These are phyloP conservation scores for Syngnathus scovelli DNA, from an alignment of 2,113 vertebrate genomes.

Conservation along the genomic window DNA sequence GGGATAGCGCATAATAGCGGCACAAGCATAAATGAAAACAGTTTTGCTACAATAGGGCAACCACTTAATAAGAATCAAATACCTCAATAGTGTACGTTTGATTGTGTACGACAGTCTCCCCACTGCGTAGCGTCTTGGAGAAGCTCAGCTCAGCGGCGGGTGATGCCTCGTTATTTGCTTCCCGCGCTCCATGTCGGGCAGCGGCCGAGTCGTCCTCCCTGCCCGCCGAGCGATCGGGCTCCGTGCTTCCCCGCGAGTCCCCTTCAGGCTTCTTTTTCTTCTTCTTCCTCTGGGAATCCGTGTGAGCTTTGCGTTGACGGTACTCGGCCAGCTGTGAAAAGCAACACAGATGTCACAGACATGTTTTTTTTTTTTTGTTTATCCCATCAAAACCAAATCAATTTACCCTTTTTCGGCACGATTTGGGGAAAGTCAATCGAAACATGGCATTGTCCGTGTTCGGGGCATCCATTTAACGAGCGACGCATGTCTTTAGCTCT, in stretches of 20 bases:
- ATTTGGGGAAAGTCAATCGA: conserved; percentile 50
- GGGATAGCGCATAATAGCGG: conserved; percentile 5
- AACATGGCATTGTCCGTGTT: conserved; percentile 46
- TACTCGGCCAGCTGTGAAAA: conserved; percentile 85
- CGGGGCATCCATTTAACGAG: conserved; percentile 26
- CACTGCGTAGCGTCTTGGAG: conserved; percentile 72
- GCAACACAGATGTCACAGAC: not conserved
- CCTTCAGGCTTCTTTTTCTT: conserved; percentile 73
- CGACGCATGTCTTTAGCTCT: conserved; percentile 40
- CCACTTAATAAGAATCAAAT: not conserved
- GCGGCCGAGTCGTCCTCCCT: conserved; percentile 52
- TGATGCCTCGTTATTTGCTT: conserved; percentile 45
- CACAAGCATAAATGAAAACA: not conserved
- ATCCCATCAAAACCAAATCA: not conserved
- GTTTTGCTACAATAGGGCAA: not conserved
- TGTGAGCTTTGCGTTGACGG: conserved; percentile 87
- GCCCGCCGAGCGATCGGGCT: conserved; percentile 54
- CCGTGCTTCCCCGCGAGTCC: conserved; percentile 45
- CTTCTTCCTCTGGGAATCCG: conserved; percentile 86
- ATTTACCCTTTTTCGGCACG: conserved; percentile 55
- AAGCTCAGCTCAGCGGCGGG: conserved; percentile 71
- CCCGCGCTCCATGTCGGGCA: conserved; percentile 58
- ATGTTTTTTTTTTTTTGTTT: not conserved
- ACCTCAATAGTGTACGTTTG: conserved; percentile 84
- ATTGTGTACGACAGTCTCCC: conserved; percentile 75